phyloP scores from a whole-genome alignment of 2,888 invertebrate species.

The Junonia oenone region DNA sequence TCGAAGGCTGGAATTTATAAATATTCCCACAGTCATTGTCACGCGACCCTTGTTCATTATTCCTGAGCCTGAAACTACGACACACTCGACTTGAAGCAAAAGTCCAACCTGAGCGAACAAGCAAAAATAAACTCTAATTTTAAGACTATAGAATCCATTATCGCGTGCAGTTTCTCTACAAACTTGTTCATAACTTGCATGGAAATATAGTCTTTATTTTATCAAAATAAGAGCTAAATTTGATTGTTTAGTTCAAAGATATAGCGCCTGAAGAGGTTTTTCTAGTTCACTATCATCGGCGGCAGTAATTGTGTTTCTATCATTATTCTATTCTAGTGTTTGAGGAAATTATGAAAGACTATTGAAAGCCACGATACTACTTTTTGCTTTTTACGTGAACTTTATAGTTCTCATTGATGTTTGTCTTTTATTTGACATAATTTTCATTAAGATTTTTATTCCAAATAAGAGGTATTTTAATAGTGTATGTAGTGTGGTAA shows the following conservation, averaged over 20 bases:
- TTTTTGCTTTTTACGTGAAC: background rate
- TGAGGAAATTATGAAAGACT: background rate
- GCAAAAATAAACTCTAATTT: too few relatives aligned
- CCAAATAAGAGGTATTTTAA: too few relatives aligned
- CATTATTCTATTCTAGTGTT: constrained; percentile 12
- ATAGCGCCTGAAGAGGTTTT: constrained; percentile 16
- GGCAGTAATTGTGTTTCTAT: constrained; percentile 14
- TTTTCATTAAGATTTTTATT: too few relatives aligned
- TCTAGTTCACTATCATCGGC: constrained; percentile 20
- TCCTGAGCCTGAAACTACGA: constrained; percentile 19
- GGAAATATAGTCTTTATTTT: background rate
- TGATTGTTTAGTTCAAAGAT: background rate
- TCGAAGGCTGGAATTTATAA: constrained; percentile 7
- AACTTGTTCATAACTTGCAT: background rate
- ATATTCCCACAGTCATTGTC: constrained; percentile 22
- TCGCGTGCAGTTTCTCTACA: background rate
- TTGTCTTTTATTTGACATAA: too few relatives aligned
- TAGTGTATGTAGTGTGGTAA: background rate
- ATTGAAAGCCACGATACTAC: background rate
- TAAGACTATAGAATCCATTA: background rate
- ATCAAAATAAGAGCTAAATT: background rate
- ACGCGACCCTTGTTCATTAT: constrained; percentile 26
- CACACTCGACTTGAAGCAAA: constrained; percentile 11
- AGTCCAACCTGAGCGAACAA: constrained; percentile 2
- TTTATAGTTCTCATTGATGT: too few relatives aligned